Base-by-base conservation (phyloP, 1,140 invertebrate genomes). In the Periplaneta americana region DNA sequence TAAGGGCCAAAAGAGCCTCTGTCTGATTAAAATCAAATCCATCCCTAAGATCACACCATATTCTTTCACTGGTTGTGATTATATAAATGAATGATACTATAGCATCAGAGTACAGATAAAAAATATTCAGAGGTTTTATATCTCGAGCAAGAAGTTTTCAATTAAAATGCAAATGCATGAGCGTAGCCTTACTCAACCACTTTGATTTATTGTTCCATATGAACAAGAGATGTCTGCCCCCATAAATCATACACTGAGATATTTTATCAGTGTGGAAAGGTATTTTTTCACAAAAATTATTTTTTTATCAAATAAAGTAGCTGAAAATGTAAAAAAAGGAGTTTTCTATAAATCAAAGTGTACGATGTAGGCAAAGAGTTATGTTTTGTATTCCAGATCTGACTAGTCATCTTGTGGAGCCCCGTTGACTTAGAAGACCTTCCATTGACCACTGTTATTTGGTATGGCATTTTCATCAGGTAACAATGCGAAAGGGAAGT, bases 1-100 rank as follows among this genome's bases (percentile, higher is more conserved):
- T 80, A n/a, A 74, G 32, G 28, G 36, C n/a, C 80, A 80, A 80
- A 66, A 48, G 80, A 11, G 80, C 80, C 28, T 80, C 80, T 34
- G 74, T 80, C 2, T 80, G 28, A 35, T 18, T 48, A 48, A 0
- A 66, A 11, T 28, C 6, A 66, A 66, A 66, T 28, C 48, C n/a
- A n/a, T 66, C 18, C 18, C 37, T 39, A 17, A 39, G 17, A 48
- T 1, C 39, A 15, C n/a, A n/a, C n/a, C n/a, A n/a, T n/a, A n/a
- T n/a, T n/a, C n/a, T n/a, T n/a, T n/a, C 48, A 66, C n/a, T 66
- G 10, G 5, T 66, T 22, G 13, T 66, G 22, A 48, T 48, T 15
- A n/a, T 48, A 17, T 66, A n/a, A 66, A n/a, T n/a, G n/a, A 10
- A n/a, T 28, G 22, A 66, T 28, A 28, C 22, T 66, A 18, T 48